phyloP scores from a whole-genome alignment of 2,797 vertebrate species.

The Arvicola amphibius region DNA sequence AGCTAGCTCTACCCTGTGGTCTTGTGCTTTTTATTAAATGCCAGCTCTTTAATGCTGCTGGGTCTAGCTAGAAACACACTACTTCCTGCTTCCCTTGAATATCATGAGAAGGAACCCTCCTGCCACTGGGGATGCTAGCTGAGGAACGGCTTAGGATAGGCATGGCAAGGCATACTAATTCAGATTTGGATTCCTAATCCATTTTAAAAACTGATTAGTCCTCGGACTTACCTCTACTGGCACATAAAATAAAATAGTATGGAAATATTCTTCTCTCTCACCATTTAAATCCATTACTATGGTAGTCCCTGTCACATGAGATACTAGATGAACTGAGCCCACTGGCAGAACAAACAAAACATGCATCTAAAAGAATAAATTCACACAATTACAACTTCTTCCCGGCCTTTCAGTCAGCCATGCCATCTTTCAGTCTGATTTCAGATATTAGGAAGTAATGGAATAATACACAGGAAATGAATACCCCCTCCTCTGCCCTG shows the following conservation, averaged over 20 bases:
- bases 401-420: not conserved
- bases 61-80: not conserved
- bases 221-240: constrained; percentile 34
- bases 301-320: not conserved
- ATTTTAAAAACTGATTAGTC: constrained; percentile 44
- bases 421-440: constrained; percentile 53
- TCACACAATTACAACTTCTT: constrained; percentile 47
- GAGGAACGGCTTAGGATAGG: constrained; percentile 11
- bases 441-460: constrained; percentile 63
- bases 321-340: constrained; percentile 35
- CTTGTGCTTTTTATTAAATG: constrained; percentile 71
- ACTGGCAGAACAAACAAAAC: not conserved
- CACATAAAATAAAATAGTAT: not conserved
- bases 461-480: constrained; percentile 67
- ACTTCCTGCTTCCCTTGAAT: constrained; percentile 42
- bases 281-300: constrained; percentile 8
- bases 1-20: constrained; percentile 71
- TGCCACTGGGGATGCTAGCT: constrained; percentile 26
- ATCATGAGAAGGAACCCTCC: constrained; percentile 56
- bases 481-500: constrained; percentile 65
- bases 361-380: constrained; percentile 45
- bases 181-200: constrained; percentile 38
- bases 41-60: constrained; percentile 60
- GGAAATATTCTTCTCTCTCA: not conserved
- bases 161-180: constrained; percentile 27